phyloP scores from a whole-genome alignment of 2,797 vertebrate genomes.

The Furcifer pardalis region DNA sequence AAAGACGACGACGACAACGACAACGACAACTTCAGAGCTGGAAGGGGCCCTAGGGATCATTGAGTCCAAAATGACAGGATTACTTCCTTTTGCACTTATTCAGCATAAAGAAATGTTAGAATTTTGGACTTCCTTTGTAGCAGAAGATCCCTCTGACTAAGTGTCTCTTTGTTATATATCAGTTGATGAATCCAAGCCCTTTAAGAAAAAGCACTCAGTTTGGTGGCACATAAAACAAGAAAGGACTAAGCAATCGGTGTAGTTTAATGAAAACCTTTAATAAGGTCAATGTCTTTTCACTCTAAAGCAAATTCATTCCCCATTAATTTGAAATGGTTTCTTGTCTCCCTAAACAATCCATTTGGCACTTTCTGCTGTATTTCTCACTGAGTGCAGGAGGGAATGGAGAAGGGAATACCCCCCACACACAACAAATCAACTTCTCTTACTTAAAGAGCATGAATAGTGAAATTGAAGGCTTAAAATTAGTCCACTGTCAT shows the following conservation, averaged over 20 bases:
- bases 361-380: constrained; percentile 14
- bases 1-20: no score
- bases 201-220: constrained; percentile 19
- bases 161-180: background rate
- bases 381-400: background rate
- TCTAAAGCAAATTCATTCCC: constrained; percentile 37
- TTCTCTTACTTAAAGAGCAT: background rate
- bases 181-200: fast-evolving
- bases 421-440: constrained; percentile 26
- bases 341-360: constrained; percentile 14
- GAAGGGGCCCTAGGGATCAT: no score
- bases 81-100: background rate
- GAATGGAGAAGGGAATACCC: background rate
- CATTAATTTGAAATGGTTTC: constrained; percentile 27
- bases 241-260: background rate
- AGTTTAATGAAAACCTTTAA: constrained; percentile 20
- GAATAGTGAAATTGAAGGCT: background rate
- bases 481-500: background rate
- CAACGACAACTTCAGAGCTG: no score
- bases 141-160: background rate
- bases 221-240: background rate
- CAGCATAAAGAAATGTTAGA: background rate
- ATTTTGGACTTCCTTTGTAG: constrained; percentile 16
- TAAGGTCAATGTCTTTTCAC: constrained; percentile 27
- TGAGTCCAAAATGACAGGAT: background rate